These are phyloP conservation scores for Marisa cornuarietis DNA, from an alignment of 1,140 invertebrate genomes.

Conservation along the genomic window DNA sequence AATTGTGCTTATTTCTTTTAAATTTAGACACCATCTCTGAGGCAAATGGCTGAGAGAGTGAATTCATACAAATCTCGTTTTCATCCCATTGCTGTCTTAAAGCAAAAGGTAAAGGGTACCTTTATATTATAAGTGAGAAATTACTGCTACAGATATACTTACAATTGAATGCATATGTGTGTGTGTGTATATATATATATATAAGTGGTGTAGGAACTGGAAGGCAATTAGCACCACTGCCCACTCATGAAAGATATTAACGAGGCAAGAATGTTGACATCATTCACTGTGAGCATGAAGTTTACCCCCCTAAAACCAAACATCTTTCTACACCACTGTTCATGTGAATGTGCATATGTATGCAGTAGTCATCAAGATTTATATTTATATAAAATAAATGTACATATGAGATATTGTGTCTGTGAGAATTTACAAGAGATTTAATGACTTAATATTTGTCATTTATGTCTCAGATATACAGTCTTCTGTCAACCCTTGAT, in stretches of 20 bases:
- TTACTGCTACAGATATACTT: background rate
- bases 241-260: too few species aligned
- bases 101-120: conserved; percentile 27
- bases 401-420: background rate
- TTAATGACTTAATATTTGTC: background rate
- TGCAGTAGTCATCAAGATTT: background rate
- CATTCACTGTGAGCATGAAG: too few species aligned
- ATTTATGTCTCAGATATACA: conserved; percentile 5
- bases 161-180: background rate
- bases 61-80: conserved; percentile 29
- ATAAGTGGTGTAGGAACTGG: background rate
- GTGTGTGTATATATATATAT: background rate
- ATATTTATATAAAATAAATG: background rate
- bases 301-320: background rate
- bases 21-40: background rate
- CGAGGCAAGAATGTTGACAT: too few species aligned
- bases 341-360: background rate
- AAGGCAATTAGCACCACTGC: too few species aligned
- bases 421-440: background rate
- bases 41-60: conserved; percentile 1
- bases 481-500: background rate
- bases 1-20: too few species aligned
- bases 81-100: conserved; percentile 37
- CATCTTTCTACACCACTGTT: background rate
- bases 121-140: background rate